phyloP scores from a whole-genome alignment of 2,113 vertebrate genomes.

The Tragulus kanchil region DNA sequence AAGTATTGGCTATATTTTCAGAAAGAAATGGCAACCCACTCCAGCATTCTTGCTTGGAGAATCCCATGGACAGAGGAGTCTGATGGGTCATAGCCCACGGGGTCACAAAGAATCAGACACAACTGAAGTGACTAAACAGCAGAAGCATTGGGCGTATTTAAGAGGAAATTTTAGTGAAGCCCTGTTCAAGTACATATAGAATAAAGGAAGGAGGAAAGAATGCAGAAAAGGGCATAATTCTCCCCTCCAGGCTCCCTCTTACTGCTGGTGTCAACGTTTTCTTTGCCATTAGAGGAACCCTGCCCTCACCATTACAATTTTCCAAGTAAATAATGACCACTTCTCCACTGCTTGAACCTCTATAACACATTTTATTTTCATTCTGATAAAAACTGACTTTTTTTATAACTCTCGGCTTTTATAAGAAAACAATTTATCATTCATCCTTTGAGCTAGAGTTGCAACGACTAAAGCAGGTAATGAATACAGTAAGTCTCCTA shows the following conservation, averaged over 20 bases:
- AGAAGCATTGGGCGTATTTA: background rate
- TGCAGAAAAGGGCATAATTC: background rate
- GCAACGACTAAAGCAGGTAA: background rate
- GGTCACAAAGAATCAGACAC: no score
- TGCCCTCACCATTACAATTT: slow-evolving; percentile 19
- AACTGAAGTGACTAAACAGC: no score
- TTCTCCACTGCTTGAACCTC: slow-evolving; percentile 15
- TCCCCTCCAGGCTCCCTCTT: background rate
- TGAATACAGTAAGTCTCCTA: background rate
- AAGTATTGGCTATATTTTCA: background rate
- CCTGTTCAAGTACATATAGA: background rate
- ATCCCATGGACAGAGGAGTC: no score
- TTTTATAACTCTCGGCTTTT: slow-evolving; percentile 51
- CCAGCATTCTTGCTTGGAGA: no score
- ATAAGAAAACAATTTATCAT: slow-evolving; percentile 59
- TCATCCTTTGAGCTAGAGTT: slow-evolving; percentile 43
- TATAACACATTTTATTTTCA: slow-evolving; percentile 69
- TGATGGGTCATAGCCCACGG: no score
- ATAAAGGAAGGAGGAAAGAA: background rate
- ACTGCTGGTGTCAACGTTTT: background rate
- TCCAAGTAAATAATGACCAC: slow-evolving; percentile 63
- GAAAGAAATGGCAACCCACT: no score
- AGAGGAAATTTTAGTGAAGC: background rate
- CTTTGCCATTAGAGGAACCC: slow-evolving; percentile 16
- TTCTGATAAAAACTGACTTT: slow-evolving; percentile 73